A percentile compares a stretch with the other conserved stretches of the same genome.
These are phyloP conservation scores for Polyodon spathula DNA, from an alignment of 2,113 vertebrate species.

Conservation along the genomic window DNA sequence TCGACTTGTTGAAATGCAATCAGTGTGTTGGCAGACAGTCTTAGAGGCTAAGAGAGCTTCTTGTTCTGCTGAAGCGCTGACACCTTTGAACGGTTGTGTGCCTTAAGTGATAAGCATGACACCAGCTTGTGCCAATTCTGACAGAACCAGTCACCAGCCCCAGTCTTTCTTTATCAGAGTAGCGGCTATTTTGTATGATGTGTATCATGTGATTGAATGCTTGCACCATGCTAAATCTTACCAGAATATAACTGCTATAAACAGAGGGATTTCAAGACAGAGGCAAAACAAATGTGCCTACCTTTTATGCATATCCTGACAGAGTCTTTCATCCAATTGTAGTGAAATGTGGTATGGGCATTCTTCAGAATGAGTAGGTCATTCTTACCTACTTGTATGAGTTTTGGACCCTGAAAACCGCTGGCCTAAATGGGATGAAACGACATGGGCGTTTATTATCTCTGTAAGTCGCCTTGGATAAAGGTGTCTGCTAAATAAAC, in stretches of 20 bases:
- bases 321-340: no score
- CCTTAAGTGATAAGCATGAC: conserved; percentile 3
- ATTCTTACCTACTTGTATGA: no score
- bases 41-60: background rate
- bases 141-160: conserved; percentile 12
- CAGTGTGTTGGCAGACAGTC: background rate
- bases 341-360: no score
- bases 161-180: background rate
- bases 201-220: background rate
- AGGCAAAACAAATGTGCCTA: no score
- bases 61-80: background rate
- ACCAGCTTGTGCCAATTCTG: conserved; percentile 5
- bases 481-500: no score
- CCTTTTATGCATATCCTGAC: no score
- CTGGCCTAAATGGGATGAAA: no score
- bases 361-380: no score
- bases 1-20: background rate
- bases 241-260: background rate
- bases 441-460: no score
- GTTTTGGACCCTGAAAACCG: no score
- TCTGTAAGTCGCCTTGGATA: no score
- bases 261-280: background rate
- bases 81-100: background rate
- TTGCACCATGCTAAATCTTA: background rate
- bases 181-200: background rate